phyloP scores from a whole-genome alignment of 2,113 vertebrate species.

The Halcyon malimbica region DNA sequence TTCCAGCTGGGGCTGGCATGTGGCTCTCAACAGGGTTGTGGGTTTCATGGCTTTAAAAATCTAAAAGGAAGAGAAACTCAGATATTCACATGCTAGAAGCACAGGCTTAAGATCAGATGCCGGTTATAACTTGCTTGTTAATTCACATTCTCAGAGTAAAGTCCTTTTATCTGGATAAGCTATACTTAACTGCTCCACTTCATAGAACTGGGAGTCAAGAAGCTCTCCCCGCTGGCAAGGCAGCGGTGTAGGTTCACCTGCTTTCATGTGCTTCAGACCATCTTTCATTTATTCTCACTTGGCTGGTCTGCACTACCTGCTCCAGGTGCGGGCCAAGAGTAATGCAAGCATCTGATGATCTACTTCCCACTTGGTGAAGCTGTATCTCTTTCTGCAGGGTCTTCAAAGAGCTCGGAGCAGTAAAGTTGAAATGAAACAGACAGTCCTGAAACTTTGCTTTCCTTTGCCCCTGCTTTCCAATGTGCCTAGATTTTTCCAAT shows the following conservation, averaged over 20 bases:
- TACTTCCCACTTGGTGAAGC: background rate
- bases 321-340: background rate
- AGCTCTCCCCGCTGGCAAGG: background rate
- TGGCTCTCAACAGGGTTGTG: background rate
- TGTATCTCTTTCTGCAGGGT: background rate
- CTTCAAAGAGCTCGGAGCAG: background rate
- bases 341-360: background rate
- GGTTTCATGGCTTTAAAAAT: conserved; percentile 2
- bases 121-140: conserved; percentile 38
- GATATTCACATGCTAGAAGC: background rate
- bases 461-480: background rate
- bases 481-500: background rate
- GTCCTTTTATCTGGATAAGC: conserved; percentile 45
- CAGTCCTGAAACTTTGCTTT: background rate
- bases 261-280: background rate
- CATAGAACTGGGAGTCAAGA: background rate
- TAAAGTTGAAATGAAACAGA: background rate
- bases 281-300: background rate
- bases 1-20: background rate
- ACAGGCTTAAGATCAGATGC: background rate
- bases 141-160: conserved; percentile 29
- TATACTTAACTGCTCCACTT: conserved; percentile 16
- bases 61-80: background rate
- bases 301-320: background rate
- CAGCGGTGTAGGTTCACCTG: accelerated